Evolutionary conservation across 2,888 invertebrate genomes (phyloP).

Genomic region (Cryptus armator): DNA sequence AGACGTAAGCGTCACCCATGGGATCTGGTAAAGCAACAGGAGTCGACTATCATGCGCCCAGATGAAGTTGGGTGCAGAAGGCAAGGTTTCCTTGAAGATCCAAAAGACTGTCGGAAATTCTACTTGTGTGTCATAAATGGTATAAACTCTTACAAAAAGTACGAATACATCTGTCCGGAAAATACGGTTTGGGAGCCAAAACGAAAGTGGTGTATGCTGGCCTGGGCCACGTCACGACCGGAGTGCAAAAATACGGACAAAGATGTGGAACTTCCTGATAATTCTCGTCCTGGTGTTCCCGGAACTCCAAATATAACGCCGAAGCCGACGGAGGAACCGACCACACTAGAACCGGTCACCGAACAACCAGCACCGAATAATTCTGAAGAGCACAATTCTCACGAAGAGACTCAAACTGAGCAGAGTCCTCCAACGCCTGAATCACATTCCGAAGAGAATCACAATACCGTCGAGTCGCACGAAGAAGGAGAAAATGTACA

Average conservation of each 20-base stretch:
- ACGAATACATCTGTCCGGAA: conserved; percentile 53
- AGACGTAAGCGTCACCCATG: neutral
- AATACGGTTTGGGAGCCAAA: conserved; percentile 53
- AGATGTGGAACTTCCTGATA: neutral
- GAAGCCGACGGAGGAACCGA: neutral
- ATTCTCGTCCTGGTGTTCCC: neutral
- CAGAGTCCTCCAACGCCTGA: neutral
- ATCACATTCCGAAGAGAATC: neutral
- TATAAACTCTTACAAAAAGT: conserved; percentile 28
- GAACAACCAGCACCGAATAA: neutral
- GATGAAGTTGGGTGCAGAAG: conserved; percentile 45
- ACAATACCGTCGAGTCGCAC: no score
- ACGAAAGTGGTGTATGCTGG: conserved; percentile 54
- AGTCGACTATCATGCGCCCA: neutral
- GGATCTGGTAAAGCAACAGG: neutral
- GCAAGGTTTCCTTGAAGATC: conserved; percentile 62
- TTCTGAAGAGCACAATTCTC: neutral
- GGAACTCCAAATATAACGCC: conserved; percentile 13
- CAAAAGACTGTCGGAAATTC: conserved; percentile 63
- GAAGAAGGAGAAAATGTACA: no score
- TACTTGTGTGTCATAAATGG: conserved; percentile 67
- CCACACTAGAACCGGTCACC: neutral
- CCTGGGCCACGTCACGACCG: conserved; percentile 47
- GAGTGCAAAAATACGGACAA: conserved; percentile 50
- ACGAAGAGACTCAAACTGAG: neutral